Conservation (phyloP, 2,888 invertebrate species). For the Drosophila formosana region DNA sequence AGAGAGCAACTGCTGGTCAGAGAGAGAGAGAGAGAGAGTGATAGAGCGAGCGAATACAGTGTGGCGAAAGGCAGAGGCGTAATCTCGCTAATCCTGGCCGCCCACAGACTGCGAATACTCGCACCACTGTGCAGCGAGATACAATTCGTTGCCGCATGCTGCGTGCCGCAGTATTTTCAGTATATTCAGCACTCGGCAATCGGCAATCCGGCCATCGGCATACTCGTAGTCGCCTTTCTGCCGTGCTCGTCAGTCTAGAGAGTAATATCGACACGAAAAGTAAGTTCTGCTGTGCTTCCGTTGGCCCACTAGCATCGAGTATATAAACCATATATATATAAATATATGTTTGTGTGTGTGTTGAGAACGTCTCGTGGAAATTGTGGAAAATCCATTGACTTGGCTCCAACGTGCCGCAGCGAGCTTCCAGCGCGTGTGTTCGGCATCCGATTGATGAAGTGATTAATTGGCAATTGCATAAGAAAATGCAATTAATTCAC, state of each 20-base stretch:
- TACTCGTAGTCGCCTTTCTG: slow-evolving; percentile 50
- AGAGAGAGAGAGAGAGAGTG: neutral
- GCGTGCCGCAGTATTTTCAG: slow-evolving; percentile 61
- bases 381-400: slow-evolving; percentile 77
- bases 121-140: slow-evolving; percentile 50
- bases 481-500: slow-evolving; percentile 59
- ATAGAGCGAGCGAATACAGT: slow-evolving; percentile 12
- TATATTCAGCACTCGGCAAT: slow-evolving; percentile 56
- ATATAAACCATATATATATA: slow-evolving; percentile 74
- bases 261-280: slow-evolving; percentile 85
- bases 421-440: slow-evolving; percentile 46
- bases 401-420: slow-evolving; percentile 51
- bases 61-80: slow-evolving; percentile 3
- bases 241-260: slow-evolving; percentile 82
- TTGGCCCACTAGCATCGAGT: slow-evolving; percentile 65
- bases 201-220: slow-evolving; percentile 64
- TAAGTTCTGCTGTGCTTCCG: slow-evolving; percentile 78
- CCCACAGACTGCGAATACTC: neutral
- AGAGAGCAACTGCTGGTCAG: slow-evolving; percentile 4
- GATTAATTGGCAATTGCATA: slow-evolving; percentile 53
- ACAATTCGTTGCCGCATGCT: slow-evolving; percentile 61
- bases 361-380: slow-evolving; percentile 69
- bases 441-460: slow-evolving; percentile 18
- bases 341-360: slow-evolving; percentile 37
- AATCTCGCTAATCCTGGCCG: slow-evolving; percentile 1